Percentiles rank a stretch among this genome's conserved stretches.
These are phyloP conservation scores for Sclerurus mexicanus DNA, from an alignment of 2,113 vertebrate genomes.

Conservation along the genomic window DNA sequence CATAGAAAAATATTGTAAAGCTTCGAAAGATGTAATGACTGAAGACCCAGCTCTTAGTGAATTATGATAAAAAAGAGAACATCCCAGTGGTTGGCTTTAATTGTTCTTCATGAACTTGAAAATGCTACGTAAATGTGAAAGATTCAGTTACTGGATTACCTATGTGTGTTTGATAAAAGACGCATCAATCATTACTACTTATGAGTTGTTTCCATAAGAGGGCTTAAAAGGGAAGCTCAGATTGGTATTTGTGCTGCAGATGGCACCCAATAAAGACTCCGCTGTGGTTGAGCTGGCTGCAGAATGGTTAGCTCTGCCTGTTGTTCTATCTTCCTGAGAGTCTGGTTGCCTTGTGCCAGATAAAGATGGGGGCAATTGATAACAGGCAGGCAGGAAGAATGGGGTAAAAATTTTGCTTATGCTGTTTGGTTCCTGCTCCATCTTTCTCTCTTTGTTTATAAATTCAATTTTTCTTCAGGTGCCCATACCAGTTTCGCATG, in stretches of 20 bases:
- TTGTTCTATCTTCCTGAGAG: background rate
- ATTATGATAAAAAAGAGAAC: background rate
- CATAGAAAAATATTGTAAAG: background rate
- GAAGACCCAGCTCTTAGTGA: background rate
- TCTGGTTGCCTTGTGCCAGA: background rate
- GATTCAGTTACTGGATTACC: background rate
- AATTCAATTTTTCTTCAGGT: background rate
- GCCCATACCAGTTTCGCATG: background rate
- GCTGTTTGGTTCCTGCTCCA: background rate
- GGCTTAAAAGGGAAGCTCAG: background rate
- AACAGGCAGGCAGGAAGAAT: background rate
- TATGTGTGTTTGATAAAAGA: constrained; percentile 11
- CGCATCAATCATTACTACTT: background rate
- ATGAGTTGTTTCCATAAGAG: background rate
- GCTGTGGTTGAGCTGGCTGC: background rate
- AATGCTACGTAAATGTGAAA: constrained; percentile 56
- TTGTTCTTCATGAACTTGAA: constrained; percentile 42
- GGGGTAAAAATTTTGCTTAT: background rate
- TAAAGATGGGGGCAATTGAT: background rate
- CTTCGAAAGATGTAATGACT: background rate
- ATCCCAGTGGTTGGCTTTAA: constrained; percentile 25
- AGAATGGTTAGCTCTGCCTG: background rate
- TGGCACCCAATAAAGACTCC: background rate
- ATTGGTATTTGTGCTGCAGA: background rate
- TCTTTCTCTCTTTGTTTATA: background rate